Percentiles rank a stretch among this genome's conserved stretches.
Evolutionary conservation across 2,797 vertebrate genomes (phyloP).

Genomic region (Pogonophryne albipinna): DNA sequence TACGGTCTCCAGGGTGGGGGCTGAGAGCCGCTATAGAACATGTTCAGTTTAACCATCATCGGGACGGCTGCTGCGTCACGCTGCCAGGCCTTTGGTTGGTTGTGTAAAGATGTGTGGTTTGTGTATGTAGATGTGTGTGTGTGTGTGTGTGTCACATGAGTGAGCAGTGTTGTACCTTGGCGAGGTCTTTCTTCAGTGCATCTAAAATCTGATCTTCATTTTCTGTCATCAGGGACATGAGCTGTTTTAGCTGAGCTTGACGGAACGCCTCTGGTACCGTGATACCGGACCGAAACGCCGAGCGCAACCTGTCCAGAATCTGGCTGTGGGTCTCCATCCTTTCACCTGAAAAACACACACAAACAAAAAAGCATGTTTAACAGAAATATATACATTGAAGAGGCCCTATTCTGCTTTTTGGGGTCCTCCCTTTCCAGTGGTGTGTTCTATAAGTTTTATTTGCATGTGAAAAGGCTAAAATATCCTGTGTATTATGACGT

Average conservation of each 20-base stretch:
- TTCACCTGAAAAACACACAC: constrained; percentile 34
- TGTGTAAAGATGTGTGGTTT: background rate
- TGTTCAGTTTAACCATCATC: background rate
- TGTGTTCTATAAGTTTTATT: no score
- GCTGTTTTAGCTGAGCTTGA: constrained; percentile 70
- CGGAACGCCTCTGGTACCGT: constrained; percentile 78
- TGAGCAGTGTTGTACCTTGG: constrained; percentile 72
- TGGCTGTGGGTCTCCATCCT: constrained; percentile 77
- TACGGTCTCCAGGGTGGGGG: no score
- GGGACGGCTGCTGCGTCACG: background rate
- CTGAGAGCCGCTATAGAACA: background rate
- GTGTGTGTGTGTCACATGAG: background rate
- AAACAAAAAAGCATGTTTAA: background rate
- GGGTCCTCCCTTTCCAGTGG: no score
- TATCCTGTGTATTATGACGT: no score
- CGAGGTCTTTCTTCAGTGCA: constrained; percentile 80
- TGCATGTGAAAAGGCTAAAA: no score
- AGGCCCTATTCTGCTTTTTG: no score
- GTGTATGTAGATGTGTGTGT: background rate
- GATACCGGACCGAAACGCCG: constrained; percentile 69
- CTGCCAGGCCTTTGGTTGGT: background rate
- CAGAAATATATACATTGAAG: no score
- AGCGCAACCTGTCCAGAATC: constrained; percentile 70
- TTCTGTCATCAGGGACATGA: constrained; percentile 77
- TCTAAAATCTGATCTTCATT: constrained; percentile 78